These are phyloP conservation scores for Acronicta psi DNA, from an alignment of 2,888 invertebrate genomes.

Conservation along the genomic window DNA sequence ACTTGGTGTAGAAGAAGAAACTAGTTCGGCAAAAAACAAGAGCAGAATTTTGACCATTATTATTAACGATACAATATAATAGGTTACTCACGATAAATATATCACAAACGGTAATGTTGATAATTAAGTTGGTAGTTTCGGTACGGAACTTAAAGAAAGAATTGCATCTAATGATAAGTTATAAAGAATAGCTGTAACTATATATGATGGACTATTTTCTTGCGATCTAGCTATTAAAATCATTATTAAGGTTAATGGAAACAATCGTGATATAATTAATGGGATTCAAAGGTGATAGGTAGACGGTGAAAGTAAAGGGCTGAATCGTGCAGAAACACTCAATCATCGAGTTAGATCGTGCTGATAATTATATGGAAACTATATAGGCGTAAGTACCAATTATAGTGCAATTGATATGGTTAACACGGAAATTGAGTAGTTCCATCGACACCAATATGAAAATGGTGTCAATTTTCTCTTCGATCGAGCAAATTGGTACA, in stretches of 20 bases:
- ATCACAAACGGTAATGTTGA: conserved; percentile 45
- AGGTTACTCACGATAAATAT: conserved; percentile 56
- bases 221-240: conserved; percentile 32
- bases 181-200: conserved; percentile 39
- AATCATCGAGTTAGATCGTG: conserved; percentile 51
- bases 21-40: not conserved
- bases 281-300: conserved; percentile 38
- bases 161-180: conserved; percentile 47
- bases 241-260: conserved; percentile 46
- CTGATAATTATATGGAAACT: conserved; percentile 38
- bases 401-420: conserved; percentile 35
- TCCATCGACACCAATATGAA: conserved; percentile 4
- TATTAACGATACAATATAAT: conserved; percentile 51
- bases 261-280: conserved; percentile 46
- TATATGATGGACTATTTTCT: conserved; percentile 31
- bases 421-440: conserved; percentile 19
- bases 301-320: conserved; percentile 52
- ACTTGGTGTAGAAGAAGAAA: not conserved
- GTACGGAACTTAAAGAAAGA: conserved; percentile 45
- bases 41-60: conserved; percentile 32
- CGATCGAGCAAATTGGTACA: conserved; percentile 11
- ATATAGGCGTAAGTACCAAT: conserved; percentile 30
- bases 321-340: conserved; percentile 47
- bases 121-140: conserved; percentile 46
- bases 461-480: conserved; percentile 24